Base-by-base conservation (phyloP, 2,797 vertebrate species). In the Ispidina lecontei region DNA sequence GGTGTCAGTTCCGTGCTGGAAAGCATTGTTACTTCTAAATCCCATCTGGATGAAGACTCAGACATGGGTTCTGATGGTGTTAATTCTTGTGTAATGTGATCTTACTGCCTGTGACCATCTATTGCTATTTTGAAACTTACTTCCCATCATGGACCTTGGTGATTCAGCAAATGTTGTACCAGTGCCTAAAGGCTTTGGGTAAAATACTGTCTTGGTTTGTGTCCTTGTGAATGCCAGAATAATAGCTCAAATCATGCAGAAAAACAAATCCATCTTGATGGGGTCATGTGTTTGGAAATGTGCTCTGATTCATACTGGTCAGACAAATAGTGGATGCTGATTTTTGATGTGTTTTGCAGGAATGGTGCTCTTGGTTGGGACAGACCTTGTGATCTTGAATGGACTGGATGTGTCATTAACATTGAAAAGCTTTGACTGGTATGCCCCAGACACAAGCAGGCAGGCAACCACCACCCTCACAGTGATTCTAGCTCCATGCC, bases 141-240 rank as follows among this genome's bases (percentile, higher is more conserved):
- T 96, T 95, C 91, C 96, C 86, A 9, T 87, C 94, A 93, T 91
- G 90, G 91, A 72, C 62, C 39, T 90, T 8, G n/a, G 77, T 87
- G 81, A 85, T 92, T 58, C 26, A 89, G 72, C 72, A 71, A 74
- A 83, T 83, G 39, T 90, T 93, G 88, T 87, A 59, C 81, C 63
- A 82, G 44, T 87, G 92, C 82, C 84, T 87, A 59, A 84, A 69
- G 73, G 85, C 91, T 75, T 52, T 72, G 84, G 74, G 86, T 90
- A 86, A 91, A 95, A 93, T 73, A 86, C 82, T 67, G 91, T 90
- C 90, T 94, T 3, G 1, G 8, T 72, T 94, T 31, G 22, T 0
- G 75, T 33, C 28, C 74, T 74, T 62, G 46, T 33, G 62, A 91
- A 85, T 90, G 81, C 55, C 78, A 96, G 89, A 93, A 85, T 87